Evolutionary conservation across 2,888 invertebrate species (phyloP).

Genomic region (Protodeltote pygarga): DNA sequence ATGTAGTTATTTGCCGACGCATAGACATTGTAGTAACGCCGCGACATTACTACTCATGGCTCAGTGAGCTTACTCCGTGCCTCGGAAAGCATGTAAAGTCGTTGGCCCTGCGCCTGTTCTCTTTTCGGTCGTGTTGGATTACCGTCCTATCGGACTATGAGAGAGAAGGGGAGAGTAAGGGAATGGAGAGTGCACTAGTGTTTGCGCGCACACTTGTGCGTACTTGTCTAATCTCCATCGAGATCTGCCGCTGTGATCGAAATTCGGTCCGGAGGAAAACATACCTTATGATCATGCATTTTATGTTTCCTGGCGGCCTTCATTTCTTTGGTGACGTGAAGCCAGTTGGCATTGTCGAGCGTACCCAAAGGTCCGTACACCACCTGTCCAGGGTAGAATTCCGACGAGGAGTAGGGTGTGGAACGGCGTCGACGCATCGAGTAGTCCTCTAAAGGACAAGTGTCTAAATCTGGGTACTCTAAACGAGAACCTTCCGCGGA

Average conservation of each 20-base stretch:
- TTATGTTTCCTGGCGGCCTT: conserved; percentile 88
- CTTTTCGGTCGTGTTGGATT: no score
- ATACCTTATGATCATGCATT: conserved; percentile 85
- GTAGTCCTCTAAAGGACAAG: conserved; percentile 90
- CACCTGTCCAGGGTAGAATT: conserved; percentile 84
- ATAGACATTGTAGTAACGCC: no score
- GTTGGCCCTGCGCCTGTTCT: no score
- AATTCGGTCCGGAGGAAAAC: neutral
- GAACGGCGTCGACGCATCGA: conserved; percentile 89
- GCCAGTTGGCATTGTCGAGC: conserved; percentile 93
- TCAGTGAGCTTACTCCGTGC: no score
- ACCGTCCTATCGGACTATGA: no score
- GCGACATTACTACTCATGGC: no score
- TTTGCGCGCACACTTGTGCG: no score
- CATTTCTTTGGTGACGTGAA: conserved; percentile 92
- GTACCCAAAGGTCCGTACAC: conserved; percentile 91
- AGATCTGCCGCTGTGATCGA: neutral
- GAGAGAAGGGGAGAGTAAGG: no score
- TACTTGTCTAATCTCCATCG: no score
- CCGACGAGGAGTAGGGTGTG: conserved; percentile 80
- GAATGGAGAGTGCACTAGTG: no score
- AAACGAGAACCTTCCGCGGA: conserved; percentile 89
- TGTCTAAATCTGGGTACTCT: conserved; percentile 89
- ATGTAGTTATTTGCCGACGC: no score
- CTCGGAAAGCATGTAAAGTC: no score